phyloP scores from a whole-genome alignment of 2,888 invertebrate genomes.

The Fragum fragum region DNA sequence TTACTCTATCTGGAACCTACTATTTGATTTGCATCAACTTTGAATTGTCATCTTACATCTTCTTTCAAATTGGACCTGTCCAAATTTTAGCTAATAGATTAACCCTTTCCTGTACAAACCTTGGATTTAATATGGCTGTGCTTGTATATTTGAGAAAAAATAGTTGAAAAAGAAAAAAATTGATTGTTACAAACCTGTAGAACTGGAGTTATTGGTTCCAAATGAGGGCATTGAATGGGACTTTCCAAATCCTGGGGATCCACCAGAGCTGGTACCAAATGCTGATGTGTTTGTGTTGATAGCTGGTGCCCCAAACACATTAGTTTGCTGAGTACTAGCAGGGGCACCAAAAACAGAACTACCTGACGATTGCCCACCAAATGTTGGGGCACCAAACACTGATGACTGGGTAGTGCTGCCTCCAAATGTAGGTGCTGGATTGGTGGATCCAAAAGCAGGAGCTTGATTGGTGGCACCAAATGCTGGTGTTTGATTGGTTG shows the following conservation, averaged over 20 bases:
- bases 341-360: slow-evolving; percentile 31
- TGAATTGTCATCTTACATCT: no score
- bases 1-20: no score
- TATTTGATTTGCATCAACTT: no score
- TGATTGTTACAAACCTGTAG: slow-evolving; percentile 1
- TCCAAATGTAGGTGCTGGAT: slow-evolving; percentile 42
- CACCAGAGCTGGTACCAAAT: slow-evolving; percentile 42
- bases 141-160: slow-evolving; percentile 13
- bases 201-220: slow-evolving; percentile 38
- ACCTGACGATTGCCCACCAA: slow-evolving; percentile 6
- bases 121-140: no score
- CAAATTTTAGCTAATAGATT: no score
- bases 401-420: slow-evolving; percentile 4
- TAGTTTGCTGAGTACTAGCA: slow-evolving; percentile 13
- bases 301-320: slow-evolving; percentile 46
- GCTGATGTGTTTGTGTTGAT: slow-evolving; percentile 39
- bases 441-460: slow-evolving; percentile 53
- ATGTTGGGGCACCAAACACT: slow-evolving; percentile 26
- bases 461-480: slow-evolving; percentile 43
- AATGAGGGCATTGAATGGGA: slow-evolving; percentile 61
- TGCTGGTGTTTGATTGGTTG: slow-evolving; percentile 46
- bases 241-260: slow-evolving; percentile 56
- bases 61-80: no score
- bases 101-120: no score
- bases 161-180: no score